A percentile compares a stretch with the other conserved stretches of the same genome.
phyloP scores from a whole-genome alignment of 1,140 invertebrate species.

The Lepidotrigona ventralis region DNA sequence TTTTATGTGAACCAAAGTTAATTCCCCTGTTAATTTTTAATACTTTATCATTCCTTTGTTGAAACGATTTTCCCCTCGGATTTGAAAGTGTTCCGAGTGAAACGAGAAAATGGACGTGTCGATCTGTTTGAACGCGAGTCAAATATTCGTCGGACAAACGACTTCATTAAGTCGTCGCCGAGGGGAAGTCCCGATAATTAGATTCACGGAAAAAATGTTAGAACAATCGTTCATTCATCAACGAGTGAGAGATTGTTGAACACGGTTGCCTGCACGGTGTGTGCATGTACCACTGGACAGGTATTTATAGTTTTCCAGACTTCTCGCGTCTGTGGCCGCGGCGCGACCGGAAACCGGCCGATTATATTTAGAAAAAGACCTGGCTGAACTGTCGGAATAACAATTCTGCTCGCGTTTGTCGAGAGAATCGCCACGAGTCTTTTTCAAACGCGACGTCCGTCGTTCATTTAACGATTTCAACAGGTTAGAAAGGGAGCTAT shows the following conservation, averaged over 20 bases:
- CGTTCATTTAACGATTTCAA: not conserved
- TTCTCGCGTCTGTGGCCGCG: slow-evolving; percentile 33
- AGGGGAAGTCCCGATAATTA: not conserved
- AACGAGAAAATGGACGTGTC: too few relatives aligned
- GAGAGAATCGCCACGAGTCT: slow-evolving; percentile 28
- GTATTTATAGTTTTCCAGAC: slow-evolving; percentile 60
- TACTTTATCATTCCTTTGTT: too few relatives aligned
- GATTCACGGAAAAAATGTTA: slow-evolving; percentile 3
- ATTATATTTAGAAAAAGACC: slow-evolving; percentile 68
- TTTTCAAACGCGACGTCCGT: not conserved
- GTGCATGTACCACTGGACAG: slow-evolving; percentile 41
- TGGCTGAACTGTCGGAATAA: slow-evolving; percentile 54
- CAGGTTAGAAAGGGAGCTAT: slow-evolving; percentile 18
- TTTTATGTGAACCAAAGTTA: too few relatives aligned
- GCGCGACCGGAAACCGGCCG: slow-evolving; percentile 59
- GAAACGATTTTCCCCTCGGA: too few relatives aligned
- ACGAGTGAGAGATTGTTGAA: slow-evolving; percentile 30
- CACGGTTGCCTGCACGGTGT: slow-evolving; percentile 30
- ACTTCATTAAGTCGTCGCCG: not conserved
- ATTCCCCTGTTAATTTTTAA: too few relatives aligned
- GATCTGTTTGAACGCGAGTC: not conserved
- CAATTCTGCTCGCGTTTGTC: slow-evolving; percentile 36
- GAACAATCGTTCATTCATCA: slow-evolving; percentile 20
- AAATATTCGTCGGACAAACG: not conserved
- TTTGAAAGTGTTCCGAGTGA: too few relatives aligned